phyloP scores from a whole-genome alignment of 2,797 vertebrate genomes.

The Xenentodon cancila region DNA sequence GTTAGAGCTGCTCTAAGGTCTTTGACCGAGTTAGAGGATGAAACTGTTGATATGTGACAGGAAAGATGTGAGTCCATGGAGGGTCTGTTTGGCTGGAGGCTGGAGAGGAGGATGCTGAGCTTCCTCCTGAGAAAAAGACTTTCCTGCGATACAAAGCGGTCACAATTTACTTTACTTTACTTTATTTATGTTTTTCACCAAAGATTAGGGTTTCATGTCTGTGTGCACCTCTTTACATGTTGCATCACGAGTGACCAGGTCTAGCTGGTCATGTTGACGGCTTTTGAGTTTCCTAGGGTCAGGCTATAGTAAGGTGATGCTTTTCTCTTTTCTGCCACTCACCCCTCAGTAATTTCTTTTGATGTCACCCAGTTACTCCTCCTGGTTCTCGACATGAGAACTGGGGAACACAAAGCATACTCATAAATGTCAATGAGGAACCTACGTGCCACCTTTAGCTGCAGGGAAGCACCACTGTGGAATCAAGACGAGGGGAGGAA shows the following conservation, averaged over 20 bases:
- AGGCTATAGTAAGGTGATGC: constrained; percentile 80
- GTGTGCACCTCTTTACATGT: constrained; percentile 2
- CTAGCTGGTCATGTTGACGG: constrained; percentile 48
- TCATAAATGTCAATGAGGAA: constrained; percentile 60
- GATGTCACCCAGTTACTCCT: constrained; percentile 44
- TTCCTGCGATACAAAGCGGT: too few species aligned
- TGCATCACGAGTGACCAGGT: constrained; percentile 30
- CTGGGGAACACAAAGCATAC: constrained; percentile 25
- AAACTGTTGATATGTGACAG: too few species aligned
- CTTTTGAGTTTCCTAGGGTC: constrained; percentile 53
- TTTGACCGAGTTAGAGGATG: too few species aligned
- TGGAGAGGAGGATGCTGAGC: too few species aligned
- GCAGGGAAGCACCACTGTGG: constrained; percentile 40
- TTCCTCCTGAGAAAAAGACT: too few species aligned
- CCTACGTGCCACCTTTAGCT: constrained; percentile 44
- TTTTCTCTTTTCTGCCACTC: constrained; percentile 65
- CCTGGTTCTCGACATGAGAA: constrained; percentile 39
- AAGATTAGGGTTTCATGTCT: constrained; percentile 1
- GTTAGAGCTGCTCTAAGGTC: too few species aligned
- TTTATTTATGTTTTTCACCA: too few species aligned
- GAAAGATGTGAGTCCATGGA: too few species aligned
- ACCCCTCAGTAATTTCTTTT: constrained; percentile 68
- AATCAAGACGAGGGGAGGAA: constrained; percentile 52
- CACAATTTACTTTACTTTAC: too few species aligned
- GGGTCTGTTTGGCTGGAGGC: too few species aligned